Conservation (phyloP, 1,140 invertebrate species). For the Megalopta genalis region DNA sequence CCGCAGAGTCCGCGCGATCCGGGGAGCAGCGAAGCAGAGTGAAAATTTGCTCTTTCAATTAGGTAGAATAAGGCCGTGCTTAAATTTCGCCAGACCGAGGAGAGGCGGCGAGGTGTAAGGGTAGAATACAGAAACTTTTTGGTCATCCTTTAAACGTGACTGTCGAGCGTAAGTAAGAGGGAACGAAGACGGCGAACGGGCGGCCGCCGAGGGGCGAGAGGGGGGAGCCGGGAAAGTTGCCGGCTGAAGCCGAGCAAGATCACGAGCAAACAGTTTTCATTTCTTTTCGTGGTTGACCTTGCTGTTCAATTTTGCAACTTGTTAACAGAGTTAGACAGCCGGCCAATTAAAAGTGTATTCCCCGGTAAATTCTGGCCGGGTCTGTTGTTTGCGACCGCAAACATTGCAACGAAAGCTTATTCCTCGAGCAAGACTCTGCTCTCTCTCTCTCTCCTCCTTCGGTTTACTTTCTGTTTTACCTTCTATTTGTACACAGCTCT, state of each 20-base stretch:
- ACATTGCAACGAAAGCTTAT: constrained; percentile 3
- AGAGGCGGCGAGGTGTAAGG: too few species aligned
- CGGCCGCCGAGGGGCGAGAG: too few species aligned
- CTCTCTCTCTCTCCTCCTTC: background rate
- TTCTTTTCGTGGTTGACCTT: background rate
- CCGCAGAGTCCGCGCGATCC: too few species aligned
- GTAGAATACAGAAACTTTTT: too few species aligned
- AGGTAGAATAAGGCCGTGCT: too few species aligned
- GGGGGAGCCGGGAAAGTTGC: background rate
- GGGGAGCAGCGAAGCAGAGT: too few species aligned
- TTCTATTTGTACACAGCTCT: constrained; percentile 21
- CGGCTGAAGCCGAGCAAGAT: background rate
- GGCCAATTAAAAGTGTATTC: constrained; percentile 12
- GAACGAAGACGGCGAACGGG: background rate
- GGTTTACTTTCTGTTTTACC: background rate
- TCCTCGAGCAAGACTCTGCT: background rate
- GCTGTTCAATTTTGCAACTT: background rate
- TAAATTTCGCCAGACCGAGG: too few species aligned
- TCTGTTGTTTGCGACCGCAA: constrained; percentile 1
- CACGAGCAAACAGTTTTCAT: background rate
- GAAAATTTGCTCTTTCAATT: too few species aligned
- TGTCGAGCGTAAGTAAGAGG: too few species aligned
- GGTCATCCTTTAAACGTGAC: too few species aligned
- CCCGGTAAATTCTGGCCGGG: background rate
- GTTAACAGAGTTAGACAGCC: constrained; percentile 4